phyloP scores from a whole-genome alignment of 2,113 vertebrate species.

The Kryptolebias marmoratus region DNA sequence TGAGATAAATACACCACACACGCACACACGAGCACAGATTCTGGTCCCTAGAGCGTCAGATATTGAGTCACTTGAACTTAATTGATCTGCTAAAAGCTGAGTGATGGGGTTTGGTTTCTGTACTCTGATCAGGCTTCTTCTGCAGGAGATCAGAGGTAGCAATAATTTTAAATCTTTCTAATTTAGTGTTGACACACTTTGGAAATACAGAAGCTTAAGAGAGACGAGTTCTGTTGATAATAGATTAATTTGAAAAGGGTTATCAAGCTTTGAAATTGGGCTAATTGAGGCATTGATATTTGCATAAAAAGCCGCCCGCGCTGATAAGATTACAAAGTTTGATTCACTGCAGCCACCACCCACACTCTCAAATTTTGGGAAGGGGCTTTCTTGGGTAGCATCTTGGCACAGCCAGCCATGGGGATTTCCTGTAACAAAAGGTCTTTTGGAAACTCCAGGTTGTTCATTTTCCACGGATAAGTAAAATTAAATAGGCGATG shows the following conservation, averaged over 20 bases:
- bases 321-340: constrained; percentile 34
- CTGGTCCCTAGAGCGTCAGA: constrained; percentile 13
- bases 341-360: constrained; percentile 29
- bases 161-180: constrained; percentile 16
- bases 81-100: constrained; percentile 44
- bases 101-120: constrained; percentile 63
- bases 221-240: not conserved
- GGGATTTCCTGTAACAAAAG: constrained; percentile 63
- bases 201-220: not conserved
- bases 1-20: constrained; percentile 15
- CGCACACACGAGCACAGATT: constrained; percentile 2
- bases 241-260: not conserved
- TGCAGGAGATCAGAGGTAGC: constrained; percentile 23
- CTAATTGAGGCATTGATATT: not conserved
- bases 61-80: constrained; percentile 35
- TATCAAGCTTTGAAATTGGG: not conserved
- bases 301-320: not conserved
- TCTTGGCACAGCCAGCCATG: constrained; percentile 43
- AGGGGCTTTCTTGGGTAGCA: constrained; percentile 22
- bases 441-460: constrained; percentile 45
- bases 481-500: constrained; percentile 39
- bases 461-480: constrained; percentile 42
- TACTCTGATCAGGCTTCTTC: constrained; percentile 31
- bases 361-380: constrained; percentile 10
- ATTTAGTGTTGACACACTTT: constrained; percentile 38